Conservation (phyloP, 2,797 vertebrate genomes). For the Psittacula derbiana region DNA sequence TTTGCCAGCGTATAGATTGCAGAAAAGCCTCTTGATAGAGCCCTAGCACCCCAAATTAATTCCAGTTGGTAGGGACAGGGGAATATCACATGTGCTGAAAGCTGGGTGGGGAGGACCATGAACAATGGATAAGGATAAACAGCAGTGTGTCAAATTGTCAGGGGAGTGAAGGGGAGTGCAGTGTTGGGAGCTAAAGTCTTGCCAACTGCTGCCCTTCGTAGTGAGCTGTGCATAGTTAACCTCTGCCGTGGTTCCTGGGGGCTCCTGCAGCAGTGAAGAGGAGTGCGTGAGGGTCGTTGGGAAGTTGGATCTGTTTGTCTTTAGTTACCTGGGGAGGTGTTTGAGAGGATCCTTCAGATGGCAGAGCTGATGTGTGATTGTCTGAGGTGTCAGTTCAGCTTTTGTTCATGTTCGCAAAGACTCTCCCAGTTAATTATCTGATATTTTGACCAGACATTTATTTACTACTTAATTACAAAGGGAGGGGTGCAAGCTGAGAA, state of each 20-base stretch:
- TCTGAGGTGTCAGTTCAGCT: background rate
- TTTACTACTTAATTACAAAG: constrained; percentile 22
- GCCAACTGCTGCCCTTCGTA: background rate
- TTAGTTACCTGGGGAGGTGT: background rate
- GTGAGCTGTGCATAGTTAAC: background rate
- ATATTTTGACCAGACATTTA: background rate
- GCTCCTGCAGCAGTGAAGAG: background rate
- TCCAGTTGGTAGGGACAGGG: constrained; percentile 60
- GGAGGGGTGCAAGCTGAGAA: constrained; percentile 16
- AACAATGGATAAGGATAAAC: constrained; percentile 64
- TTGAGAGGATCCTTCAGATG: background rate
- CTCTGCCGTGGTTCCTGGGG: background rate
- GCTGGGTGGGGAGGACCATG: constrained; percentile 62
- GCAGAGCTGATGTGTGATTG: background rate
- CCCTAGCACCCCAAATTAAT: constrained; percentile 47
- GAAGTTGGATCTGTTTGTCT: background rate
- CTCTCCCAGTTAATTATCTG: background rate
- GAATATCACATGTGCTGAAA: constrained; percentile 44
- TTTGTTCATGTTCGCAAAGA: background rate
- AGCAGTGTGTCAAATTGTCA: constrained; percentile 48
- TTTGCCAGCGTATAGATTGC: background rate
- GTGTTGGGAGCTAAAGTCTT: background rate
- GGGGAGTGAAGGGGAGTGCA: constrained; percentile 4
- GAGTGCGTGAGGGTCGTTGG: background rate
- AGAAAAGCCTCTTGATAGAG: background rate